A percentile compares a stretch with the other conserved stretches of the same genome.
Evolutionary conservation across 2,888 invertebrate species (phyloP).

Genomic region (Agriotes lineatus): DNA sequence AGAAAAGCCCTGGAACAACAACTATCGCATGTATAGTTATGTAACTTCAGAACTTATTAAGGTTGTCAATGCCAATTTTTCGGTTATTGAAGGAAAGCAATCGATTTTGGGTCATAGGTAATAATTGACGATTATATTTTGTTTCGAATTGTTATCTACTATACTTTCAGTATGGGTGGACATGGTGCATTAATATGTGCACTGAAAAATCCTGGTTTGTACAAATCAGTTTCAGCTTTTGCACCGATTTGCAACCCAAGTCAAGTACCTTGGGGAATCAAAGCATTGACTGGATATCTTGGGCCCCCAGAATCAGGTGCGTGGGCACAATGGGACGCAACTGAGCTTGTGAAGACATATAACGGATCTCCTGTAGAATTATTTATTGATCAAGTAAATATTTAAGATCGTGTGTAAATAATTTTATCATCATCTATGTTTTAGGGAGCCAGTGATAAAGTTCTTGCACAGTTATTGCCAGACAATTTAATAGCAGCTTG

Average conservation of each 20-base stretch:
- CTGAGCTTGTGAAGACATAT: conserved; percentile 84
- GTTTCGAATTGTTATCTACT: too few relatives aligned
- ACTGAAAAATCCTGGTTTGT: conserved; percentile 90
- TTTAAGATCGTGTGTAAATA: too few relatives aligned
- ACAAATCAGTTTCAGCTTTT: conserved; percentile 92
- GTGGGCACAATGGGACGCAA: conserved; percentile 92
- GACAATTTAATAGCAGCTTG: conserved; percentile 85
- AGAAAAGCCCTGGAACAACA: conserved; percentile 89
- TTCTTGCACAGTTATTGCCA: conserved; percentile 84
- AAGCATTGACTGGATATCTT: conserved; percentile 86
- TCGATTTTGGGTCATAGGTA: conserved; percentile 88
- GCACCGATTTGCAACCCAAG: conserved; percentile 94
- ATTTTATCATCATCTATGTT: conserved; percentile 47
- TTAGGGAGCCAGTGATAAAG: conserved; percentile 87
- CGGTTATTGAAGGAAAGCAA: conserved; percentile 71
- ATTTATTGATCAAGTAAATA: conserved; percentile 87
- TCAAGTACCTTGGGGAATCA: conserved; percentile 88
- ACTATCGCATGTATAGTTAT: conserved; percentile 97
- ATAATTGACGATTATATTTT: too few relatives aligned
- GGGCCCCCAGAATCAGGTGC: conserved; percentile 73
- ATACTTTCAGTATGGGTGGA: conserved; percentile 97
- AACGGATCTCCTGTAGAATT: conserved; percentile 86
- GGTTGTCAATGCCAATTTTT: conserved; percentile 82
- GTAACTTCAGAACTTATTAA: conserved; percentile 88
- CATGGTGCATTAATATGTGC: conserved; percentile 95